Evolutionary conservation across 1,140 invertebrate species (phyloP).

Genomic region (Aphelenchoides fujianensis): DNA sequence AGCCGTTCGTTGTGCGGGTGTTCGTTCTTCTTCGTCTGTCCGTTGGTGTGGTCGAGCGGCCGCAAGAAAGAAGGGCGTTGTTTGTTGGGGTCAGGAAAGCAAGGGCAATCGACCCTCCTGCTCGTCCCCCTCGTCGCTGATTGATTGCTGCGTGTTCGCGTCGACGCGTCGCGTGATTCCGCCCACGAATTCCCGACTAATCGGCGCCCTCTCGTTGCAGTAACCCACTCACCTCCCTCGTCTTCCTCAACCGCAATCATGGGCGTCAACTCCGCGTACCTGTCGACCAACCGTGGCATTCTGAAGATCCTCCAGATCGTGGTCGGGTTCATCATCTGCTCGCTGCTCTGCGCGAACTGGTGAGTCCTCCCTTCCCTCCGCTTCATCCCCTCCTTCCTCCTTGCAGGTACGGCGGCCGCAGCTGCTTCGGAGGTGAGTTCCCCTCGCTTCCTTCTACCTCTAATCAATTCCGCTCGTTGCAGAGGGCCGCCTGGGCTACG

Average conservation of each 20-base stretch:
- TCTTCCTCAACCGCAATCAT: no score
- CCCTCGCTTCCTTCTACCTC: background rate
- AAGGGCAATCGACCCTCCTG: no score
- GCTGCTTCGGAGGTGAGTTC: constrained; percentile 45
- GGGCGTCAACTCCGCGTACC: constrained; percentile 47
- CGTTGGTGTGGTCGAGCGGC: no score
- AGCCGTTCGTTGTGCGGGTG: background rate
- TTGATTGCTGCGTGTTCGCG: background rate
- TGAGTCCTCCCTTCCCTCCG: no score
- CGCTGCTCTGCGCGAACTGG: constrained; percentile 54
- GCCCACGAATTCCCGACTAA: background rate
- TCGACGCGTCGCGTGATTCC: background rate
- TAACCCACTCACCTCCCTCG: background rate
- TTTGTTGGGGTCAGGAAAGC: no score
- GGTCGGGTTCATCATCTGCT: constrained; percentile 54
- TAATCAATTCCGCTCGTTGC: no score
- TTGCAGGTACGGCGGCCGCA: constrained; percentile 45
- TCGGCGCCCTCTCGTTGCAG: background rate
- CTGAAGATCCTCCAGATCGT: constrained; percentile 54
- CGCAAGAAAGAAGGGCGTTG: no score
- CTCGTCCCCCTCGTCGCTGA: no score
- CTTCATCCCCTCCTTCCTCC: no score
- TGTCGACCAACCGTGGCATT: constrained; percentile 47
- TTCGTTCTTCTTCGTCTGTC: no score
- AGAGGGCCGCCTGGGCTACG: constrained; percentile 56